phyloP scores from a whole-genome alignment of 2,113 vertebrate species.

The Cheirogaleus medius region DNA sequence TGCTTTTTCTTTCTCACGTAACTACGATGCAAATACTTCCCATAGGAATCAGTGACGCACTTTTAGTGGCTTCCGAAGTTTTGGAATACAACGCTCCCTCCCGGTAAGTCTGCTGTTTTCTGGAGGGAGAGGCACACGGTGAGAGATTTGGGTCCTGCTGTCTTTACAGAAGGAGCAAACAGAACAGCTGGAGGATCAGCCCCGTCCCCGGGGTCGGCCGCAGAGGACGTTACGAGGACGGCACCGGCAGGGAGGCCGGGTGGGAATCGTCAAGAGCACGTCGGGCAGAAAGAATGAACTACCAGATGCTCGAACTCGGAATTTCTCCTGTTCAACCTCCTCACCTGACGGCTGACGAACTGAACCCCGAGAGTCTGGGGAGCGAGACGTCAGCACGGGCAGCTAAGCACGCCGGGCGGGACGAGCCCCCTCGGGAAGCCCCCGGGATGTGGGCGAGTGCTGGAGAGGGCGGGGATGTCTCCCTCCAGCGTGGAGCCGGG shows the following conservation, averaged over 20 bases:
- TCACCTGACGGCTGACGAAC: neutral
- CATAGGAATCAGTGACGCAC: accelerated
- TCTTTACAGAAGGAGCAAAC: no score
- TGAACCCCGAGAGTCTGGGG: no score
- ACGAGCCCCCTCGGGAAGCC: no score
- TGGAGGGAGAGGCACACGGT: neutral
- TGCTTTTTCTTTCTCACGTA: neutral
- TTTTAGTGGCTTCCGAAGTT: neutral
- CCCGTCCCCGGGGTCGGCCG: no score
- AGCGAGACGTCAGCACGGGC: neutral
- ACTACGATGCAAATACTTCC: neutral
- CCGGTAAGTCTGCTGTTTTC: neutral
- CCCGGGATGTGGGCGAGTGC: no score
- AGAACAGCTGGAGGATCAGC: no score
- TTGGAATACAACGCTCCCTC: neutral
- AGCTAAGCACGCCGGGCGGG: no score
- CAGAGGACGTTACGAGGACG: no score
- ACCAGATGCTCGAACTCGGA: neutral
- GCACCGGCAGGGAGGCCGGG: neutral
- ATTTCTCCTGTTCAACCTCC: neutral
- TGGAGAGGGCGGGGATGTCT: no score
- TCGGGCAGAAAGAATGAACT: neutral
- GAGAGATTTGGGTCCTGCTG: neutral
- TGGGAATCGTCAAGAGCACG: neutral
- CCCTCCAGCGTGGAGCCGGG: no score